A percentile compares a stretch with the other conserved stretches of the same genome.
Conservation (phyloP, 92 coral and sea anemone species). For the Isaurus tuberculatus region DNA sequence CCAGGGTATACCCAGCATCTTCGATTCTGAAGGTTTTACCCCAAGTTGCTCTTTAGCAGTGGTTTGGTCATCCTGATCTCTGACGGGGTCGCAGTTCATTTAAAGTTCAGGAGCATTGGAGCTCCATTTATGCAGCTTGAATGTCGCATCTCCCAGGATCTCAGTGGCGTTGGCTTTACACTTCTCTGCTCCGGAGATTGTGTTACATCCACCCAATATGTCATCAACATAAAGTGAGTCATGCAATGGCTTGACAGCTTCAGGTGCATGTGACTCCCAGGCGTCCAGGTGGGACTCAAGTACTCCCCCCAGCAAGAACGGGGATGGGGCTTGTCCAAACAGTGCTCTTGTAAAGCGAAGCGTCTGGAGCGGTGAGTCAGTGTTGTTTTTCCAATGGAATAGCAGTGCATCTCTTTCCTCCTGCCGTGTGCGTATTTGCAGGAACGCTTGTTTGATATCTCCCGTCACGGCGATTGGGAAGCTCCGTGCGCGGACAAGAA, state of each 20-base stretch:
- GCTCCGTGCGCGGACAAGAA: slow-evolving; percentile 44
- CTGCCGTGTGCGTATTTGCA: slow-evolving; percentile 47
- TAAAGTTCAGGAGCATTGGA: background rate
- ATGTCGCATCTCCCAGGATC: background rate
- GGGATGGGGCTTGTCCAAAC: slow-evolving; percentile 41
- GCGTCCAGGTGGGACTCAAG: background rate
- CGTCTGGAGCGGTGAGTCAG: slow-evolving; percentile 25
- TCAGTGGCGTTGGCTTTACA: background rate
- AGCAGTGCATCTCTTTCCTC: slow-evolving; percentile 57
- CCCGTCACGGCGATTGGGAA: slow-evolving; percentile 52
- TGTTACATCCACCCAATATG: background rate
- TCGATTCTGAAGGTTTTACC: background rate
- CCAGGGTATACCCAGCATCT: slow-evolving; percentile 43
- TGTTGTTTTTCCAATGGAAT: slow-evolving; percentile 43
- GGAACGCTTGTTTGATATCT: slow-evolving; percentile 56
- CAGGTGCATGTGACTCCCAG: background rate
- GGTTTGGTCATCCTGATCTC: background rate
- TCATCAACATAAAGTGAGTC: background rate
- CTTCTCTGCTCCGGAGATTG: background rate
- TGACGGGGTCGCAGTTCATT: background rate
- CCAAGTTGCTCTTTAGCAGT: slow-evolving; percentile 56
- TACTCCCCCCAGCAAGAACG: slow-evolving; percentile 13
- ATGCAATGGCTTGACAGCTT: background rate
- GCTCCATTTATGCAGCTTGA: background rate
- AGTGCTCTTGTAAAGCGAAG: slow-evolving; percentile 32